Evolutionary conservation across 2,888 invertebrate genomes (phyloP).

Genomic region (Athalia circularis): DNA sequence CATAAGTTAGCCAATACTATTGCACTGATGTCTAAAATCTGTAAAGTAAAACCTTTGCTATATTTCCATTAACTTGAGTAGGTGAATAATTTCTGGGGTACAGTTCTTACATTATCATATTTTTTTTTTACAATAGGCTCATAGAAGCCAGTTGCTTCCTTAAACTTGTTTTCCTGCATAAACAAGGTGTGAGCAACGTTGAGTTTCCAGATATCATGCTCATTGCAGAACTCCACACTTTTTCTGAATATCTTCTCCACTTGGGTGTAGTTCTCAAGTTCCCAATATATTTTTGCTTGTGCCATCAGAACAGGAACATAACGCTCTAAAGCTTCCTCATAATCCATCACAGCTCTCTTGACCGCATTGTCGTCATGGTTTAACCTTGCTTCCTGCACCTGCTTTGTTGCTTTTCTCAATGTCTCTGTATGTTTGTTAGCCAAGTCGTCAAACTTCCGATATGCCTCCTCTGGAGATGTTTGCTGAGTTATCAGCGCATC

Average conservation of each 20-base stretch:
- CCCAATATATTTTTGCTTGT: conserved; percentile 99
- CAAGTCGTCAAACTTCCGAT: conserved; percentile 95
- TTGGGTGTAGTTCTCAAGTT: conserved; percentile 94
- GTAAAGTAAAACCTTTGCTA: conserved; percentile 39
- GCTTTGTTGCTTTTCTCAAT: conserved; percentile 92
- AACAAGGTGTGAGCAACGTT: conserved; percentile 99
- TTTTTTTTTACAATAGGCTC: conserved; percentile 97
- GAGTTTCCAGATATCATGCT: conserved; percentile 96
- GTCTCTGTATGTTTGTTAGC: conserved; percentile 93
- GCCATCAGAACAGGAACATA: conserved; percentile 99
- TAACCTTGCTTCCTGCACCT: conserved; percentile 93
- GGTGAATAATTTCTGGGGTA: conserved; percentile 7
- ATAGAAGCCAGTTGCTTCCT: conserved; percentile 98
- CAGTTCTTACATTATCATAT: conserved; percentile 83
- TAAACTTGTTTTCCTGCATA: conserved; percentile 99
- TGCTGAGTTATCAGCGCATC: conserved; percentile 98
- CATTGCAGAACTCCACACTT: conserved; percentile 98
- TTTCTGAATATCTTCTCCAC: conserved; percentile 98
- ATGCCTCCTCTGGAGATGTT: conserved; percentile 97
- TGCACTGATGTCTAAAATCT: conserved; percentile 96
- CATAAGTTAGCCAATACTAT: conserved; percentile 98
- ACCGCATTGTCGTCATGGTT: conserved; percentile 93
- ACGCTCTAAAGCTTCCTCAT: conserved; percentile 92
- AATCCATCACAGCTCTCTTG: conserved; percentile 92
- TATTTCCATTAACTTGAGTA: too few species aligned